Base-by-base conservation (phyloP, 2,113 vertebrate species). In the Scomber scombrus region DNA sequence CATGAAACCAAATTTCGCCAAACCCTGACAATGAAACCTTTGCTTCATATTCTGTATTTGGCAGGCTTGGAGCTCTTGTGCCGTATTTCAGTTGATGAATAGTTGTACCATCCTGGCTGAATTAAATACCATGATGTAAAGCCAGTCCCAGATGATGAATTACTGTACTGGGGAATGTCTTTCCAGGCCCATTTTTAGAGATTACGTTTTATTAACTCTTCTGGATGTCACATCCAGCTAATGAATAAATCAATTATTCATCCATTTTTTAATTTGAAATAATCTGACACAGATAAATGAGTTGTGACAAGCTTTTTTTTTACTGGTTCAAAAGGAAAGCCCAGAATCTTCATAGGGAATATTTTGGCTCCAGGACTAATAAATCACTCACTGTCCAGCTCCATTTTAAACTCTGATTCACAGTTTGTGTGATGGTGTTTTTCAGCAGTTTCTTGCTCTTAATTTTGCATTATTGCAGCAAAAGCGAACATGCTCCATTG, bases 201-300 rank as follows among this genome's bases (percentile, higher is more conserved):
- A 92, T 78, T 78, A 79, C 62, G 46, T 87, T 88, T 90, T 90
- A 94, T 93, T 91, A 92, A 91, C 87, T 90, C 71, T 64, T 88
- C 82, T 74, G 73, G 79, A 85, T 87, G 90, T 91, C 87, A 85
- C 80, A 74, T 82, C 71, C 81, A 54, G 87, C 75, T 94, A 93
- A 95, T 95, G 93, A 92, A 88, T 73, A 58, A 85, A 94, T 94
- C 61, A 92, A 94, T 94, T 93, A 93, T 94, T 94, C 82, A 93
- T 92, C 67, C 13, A 8, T 82, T 78, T 85, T 73, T 80, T 78
- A 80, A 80, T 86, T 77, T 88, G 34, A 89, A 88, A 69, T 73
- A 15, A 69, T 75, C 57, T 66, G 77, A 86, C 88, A 61, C 1
- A 49, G 87, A 91, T 78, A 51, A 70, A 91, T 90, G 75, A 72